phyloP scores from a whole-genome alignment of 2,888 invertebrate genomes.

The Trissolcus brochymenae region DNA sequence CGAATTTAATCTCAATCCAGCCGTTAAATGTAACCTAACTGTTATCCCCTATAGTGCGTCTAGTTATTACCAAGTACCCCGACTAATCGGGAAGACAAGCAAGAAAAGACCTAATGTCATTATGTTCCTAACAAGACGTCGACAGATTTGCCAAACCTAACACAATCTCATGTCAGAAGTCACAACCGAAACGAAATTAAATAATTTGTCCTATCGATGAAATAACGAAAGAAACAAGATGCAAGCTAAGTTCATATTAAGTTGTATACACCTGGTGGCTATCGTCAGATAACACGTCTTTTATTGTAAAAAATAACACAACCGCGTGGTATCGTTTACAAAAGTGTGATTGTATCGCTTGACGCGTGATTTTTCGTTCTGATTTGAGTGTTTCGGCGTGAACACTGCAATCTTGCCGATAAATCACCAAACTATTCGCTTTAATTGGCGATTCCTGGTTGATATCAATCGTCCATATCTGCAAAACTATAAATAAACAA shows the following conservation, averaged over 20 bases:
- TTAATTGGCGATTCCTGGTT: constrained; percentile 47
- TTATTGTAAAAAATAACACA: constrained; percentile 51
- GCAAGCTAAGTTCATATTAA: constrained; percentile 37
- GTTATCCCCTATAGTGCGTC: constrained; percentile 35
- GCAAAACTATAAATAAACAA: constrained; percentile 47
- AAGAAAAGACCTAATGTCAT: constrained; percentile 28
- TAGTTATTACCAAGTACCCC: constrained; percentile 41
- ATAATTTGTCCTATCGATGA: too few relatives aligned
- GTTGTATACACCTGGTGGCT: constrained; percentile 33
- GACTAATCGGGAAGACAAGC: constrained; percentile 39
- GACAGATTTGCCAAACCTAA: background rate
- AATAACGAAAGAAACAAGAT: background rate
- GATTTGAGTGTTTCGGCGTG: constrained; percentile 42
- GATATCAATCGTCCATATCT: constrained; percentile 43
- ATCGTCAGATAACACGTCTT: constrained; percentile 39
- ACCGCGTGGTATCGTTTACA: constrained; percentile 47
- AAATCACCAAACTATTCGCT: constrained; percentile 49
- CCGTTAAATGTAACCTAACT: constrained; percentile 41
- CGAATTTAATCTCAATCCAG: constrained; percentile 46
- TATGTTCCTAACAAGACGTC: constrained; percentile 25
- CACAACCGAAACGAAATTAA: too few relatives aligned
- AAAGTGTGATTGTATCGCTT: constrained; percentile 37
- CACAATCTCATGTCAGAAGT: too few relatives aligned
- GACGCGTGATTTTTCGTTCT: constrained; percentile 49
- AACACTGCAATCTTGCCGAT: constrained; percentile 53